These are phyloP conservation scores for Rhagium mordax DNA, from an alignment of 2,888 invertebrate species.

Conservation along the genomic window DNA sequence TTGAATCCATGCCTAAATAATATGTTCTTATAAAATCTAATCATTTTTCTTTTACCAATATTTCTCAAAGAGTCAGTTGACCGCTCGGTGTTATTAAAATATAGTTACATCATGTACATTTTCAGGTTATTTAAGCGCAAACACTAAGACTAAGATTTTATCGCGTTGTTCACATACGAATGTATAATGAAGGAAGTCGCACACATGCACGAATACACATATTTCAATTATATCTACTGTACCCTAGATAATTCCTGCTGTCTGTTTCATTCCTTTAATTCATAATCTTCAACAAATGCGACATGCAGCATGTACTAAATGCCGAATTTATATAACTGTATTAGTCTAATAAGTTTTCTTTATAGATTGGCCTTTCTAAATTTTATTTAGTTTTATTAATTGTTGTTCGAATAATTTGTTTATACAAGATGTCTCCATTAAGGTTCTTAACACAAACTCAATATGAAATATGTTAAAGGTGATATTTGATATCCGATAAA, in stretches of 20 bases:
- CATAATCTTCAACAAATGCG: slow-evolving; percentile 46
- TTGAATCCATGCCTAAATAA: too few species aligned
- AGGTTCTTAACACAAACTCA: too few species aligned
- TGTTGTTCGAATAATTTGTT: too few species aligned
- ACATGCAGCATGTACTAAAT: background rate
- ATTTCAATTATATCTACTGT: slow-evolving; percentile 56
- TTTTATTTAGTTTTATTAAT: too few species aligned
- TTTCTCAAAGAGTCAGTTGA: too few species aligned
- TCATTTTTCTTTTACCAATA: too few species aligned
- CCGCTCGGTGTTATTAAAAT: background rate
- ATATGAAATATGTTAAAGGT: too few species aligned
- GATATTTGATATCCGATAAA: too few species aligned
- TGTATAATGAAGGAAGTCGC: slow-evolving; percentile 38
- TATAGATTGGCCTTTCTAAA: too few species aligned
- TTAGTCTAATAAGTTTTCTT: too few species aligned
- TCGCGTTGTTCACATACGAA: slow-evolving; percentile 35
- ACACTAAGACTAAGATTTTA: slow-evolving; percentile 31
- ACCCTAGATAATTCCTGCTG: slow-evolving; percentile 51
- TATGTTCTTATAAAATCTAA: too few species aligned
- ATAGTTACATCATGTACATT: background rate
- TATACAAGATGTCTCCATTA: too few species aligned
- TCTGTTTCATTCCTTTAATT: slow-evolving; percentile 55
- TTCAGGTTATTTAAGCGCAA: background rate
- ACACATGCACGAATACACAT: slow-evolving; percentile 45
- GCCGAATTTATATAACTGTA: background rate